Evolutionary conservation across 2,888 invertebrate genomes (phyloP), one percentile per base, ranked within the genome.

Genomic region (Homarus gammarus): DNA sequence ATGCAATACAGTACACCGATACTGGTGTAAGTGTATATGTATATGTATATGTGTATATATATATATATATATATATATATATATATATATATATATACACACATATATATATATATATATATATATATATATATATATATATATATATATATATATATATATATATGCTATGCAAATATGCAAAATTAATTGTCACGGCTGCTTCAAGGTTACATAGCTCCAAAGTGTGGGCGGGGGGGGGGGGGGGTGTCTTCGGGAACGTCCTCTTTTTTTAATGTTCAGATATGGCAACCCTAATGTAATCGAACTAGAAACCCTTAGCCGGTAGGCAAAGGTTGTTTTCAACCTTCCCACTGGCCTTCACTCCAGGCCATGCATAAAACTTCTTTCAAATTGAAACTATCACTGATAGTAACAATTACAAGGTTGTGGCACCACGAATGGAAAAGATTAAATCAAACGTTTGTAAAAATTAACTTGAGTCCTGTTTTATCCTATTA

Each of bases 11-110:
- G n/a, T n/a, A n/a, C n/a, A n/a, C n/a, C n/a, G n/a, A n/a, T n/a
- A n/a, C n/a, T n/a, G n/a, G n/a, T 38, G 49, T 51, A 49, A 79
- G 36, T 70, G 38, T 83, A 49, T 70, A n/a, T 68, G 49, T 83
- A 51, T 84, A 38, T 72, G 44, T 84, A 27, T 51, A 56, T 51
- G 61, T n/a, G 56, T 61, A 51, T 33, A 38, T 79, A 38, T 79
- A 36, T 73, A 73, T 73, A 73, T 73, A 36, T 33, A 36, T 36
- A 33, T 36, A 36, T 73, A 36, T 73, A 36, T 73, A 36, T 73
- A 73, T 36, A 36, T 73, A 36, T 36, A 36, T 73, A 33, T 73
- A 78, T 78, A 31, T 78, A 78, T 78, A 51, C 18, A 51, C 44
- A 51, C 27, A 44, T 73, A 33, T n/a, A 18, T 33, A 18, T 73